Conservation (phyloP, 2,113 vertebrate species). For the Epinephelus cyanopodus region DNA sequence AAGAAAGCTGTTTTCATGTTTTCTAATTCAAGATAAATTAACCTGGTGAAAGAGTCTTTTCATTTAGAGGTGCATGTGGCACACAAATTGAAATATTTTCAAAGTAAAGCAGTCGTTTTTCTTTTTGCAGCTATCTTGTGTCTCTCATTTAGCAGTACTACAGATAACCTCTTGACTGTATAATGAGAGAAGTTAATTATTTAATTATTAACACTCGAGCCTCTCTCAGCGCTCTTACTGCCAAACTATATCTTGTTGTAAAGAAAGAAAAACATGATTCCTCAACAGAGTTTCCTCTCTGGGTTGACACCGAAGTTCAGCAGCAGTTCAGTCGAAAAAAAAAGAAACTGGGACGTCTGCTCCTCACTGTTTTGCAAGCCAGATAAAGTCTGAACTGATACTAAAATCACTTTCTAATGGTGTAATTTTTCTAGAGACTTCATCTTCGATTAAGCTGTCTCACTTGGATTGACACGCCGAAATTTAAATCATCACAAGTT, state of each 20-base stretch:
- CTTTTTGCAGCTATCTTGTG: not conserved
- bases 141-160: not conserved
- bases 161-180: not conserved
- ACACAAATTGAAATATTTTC: not conserved
- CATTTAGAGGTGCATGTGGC: no score
- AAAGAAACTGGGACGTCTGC: slow-evolving; percentile 20
- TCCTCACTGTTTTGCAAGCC: not conserved
- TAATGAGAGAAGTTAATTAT: not conserved
- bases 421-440: slow-evolving; percentile 26
- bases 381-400: slow-evolving; percentile 12
- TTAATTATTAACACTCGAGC: not conserved
- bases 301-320: slow-evolving; percentile 27
- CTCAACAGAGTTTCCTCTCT: not conserved
- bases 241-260: not conserved
- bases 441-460: slow-evolving; percentile 55
- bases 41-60: no score
- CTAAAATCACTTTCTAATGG: slow-evolving; percentile 35
- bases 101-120: not conserved
- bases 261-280: not conserved
- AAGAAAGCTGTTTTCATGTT: no score
- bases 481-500: slow-evolving; percentile 54
- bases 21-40: no score
- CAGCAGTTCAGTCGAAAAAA: slow-evolving; percentile 15
- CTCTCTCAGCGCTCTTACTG: not conserved
- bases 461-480: slow-evolving; percentile 52